Evolutionary conservation across 2,888 invertebrate genomes (phyloP).

Genomic region (Drosophila basisetae): DNA sequence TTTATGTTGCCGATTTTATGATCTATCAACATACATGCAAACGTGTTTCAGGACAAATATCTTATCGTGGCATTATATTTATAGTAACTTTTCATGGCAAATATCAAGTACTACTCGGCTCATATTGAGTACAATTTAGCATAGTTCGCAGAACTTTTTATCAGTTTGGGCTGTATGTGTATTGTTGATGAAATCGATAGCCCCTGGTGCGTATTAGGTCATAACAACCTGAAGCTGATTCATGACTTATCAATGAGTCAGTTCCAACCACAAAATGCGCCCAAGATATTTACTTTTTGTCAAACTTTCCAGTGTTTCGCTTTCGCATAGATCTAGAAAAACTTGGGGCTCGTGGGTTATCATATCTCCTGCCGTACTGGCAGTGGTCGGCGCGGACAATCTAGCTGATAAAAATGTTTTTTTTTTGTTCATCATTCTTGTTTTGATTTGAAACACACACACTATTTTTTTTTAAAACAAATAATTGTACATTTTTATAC

Average conservation of each 20-base stretch:
- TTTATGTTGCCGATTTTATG: slow-evolving; percentile 22
- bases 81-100: slow-evolving; percentile 20
- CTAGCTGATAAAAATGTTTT: not conserved
- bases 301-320: not conserved
- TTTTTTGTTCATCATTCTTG: too few species aligned
- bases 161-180: slow-evolving; percentile 8
- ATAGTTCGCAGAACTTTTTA: slow-evolving; percentile 38
- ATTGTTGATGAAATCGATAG: slow-evolving; percentile 6
- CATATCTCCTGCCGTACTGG: not conserved
- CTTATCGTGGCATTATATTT: slow-evolving; percentile 37
- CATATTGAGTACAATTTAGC: slow-evolving; percentile 26
- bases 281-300: slow-evolving; percentile 12
- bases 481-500: too few species aligned
- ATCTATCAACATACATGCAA: slow-evolving; percentile 30
- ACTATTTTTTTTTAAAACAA: too few species aligned
- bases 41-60: slow-evolving; percentile 18
- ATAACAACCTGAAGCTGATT: slow-evolving; percentile 33
- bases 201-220: slow-evolving; percentile 38
- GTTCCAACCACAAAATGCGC: slow-evolving; percentile 17
- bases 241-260: slow-evolving; percentile 49
- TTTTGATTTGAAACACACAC: too few species aligned
- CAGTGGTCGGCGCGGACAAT: not conserved
- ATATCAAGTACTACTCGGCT: slow-evolving; percentile 1
- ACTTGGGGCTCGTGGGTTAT: slow-evolving; percentile 28
- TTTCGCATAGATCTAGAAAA: slow-evolving; percentile 21